These are phyloP conservation scores for Amazona finschi DNA, from an alignment of 2,797 vertebrate genomes.

Conservation along the genomic window DNA sequence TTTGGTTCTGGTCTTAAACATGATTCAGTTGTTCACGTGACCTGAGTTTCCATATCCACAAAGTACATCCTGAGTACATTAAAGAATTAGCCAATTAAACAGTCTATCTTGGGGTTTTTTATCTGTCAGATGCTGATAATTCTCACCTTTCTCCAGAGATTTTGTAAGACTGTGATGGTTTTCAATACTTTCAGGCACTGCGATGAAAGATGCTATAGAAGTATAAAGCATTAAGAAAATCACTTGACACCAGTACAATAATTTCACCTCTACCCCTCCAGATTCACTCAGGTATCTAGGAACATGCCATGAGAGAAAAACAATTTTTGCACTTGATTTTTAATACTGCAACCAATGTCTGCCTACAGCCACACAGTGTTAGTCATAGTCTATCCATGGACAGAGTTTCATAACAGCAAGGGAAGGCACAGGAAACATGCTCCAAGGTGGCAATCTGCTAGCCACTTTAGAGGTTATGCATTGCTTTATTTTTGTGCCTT, in stretches of 20 bases:
- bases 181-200: background rate
- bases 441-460: background rate
- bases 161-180: background rate
- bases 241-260: background rate
- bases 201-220: background rate
- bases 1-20: background rate
- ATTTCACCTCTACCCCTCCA: background rate
- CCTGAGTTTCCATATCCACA: background rate
- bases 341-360: background rate
- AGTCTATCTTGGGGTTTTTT: background rate
- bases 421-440: background rate
- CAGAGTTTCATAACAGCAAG: background rate
- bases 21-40: background rate
- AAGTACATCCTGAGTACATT: background rate
- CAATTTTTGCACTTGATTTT: background rate
- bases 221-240: background rate
- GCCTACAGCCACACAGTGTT: background rate
- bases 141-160: background rate
- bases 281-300: background rate
- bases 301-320: background rate
- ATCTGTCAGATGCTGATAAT: background rate
- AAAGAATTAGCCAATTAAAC: background rate
- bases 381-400: background rate
- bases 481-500: background rate
- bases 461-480: background rate